Percentiles rank a stretch among this genome's conserved stretches.
Evolutionary conservation across 2,113 vertebrate genomes (phyloP).

Genomic region (Phasianus colchicus): DNA sequence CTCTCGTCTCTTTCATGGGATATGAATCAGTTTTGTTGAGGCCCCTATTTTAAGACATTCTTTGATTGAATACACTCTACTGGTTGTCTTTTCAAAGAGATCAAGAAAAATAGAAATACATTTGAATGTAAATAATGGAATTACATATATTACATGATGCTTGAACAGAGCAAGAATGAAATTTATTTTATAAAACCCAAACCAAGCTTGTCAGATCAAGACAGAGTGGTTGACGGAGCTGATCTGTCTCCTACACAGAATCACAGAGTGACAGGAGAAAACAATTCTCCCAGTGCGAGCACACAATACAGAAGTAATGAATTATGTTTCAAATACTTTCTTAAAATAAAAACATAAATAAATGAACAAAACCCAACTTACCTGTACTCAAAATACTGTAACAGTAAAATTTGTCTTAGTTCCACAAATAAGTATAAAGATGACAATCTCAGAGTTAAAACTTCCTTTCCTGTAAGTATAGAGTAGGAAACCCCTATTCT

Average conservation of each 20-base stretch:
- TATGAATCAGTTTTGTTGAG: not conserved
- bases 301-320: not conserved
- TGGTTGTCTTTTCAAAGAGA: not conserved
- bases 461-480: slow-evolving; percentile 1
- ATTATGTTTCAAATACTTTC: not conserved
- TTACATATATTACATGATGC: fast-evolving
- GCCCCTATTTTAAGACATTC: not conserved
- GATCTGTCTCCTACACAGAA: not conserved
- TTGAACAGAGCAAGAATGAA: not conserved
- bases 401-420: slow-evolving; percentile 31
- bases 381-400: slow-evolving; percentile 1
- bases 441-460: slow-evolving; percentile 37
- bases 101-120: not conserved
- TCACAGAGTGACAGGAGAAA: not conserved
- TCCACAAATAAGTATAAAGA: slow-evolving; percentile 13
- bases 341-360: not conserved
- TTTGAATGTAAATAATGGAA: not conserved
- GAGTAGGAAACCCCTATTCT: not conserved
- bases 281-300: not conserved
- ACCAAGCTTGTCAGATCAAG: slow-evolving; percentile 5
- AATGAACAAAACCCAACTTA: not conserved
- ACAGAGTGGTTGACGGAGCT: not conserved
- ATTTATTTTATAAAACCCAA: not conserved
- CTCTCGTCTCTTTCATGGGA: not conserved
- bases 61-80: not conserved